A percentile compares a stretch with the other conserved stretches of the same genome.
Conservation (phyloP, 2,113 vertebrate genomes). For the Aplodontia rufa region DNA sequence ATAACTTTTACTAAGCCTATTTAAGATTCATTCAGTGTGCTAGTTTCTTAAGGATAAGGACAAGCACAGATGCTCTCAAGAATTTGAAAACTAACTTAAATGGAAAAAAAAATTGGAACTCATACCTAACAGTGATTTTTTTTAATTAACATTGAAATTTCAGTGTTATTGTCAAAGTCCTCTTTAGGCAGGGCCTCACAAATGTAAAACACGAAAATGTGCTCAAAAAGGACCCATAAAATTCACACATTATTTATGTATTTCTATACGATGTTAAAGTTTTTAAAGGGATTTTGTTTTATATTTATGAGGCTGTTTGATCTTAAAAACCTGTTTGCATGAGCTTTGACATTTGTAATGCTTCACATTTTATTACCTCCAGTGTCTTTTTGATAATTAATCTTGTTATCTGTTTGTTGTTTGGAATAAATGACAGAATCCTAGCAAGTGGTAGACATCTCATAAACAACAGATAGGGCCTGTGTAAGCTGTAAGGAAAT, state of each 20-base stretch:
- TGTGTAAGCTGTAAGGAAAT: conserved; percentile 40
- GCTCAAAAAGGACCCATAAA: not conserved
- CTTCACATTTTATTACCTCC: conserved; percentile 55
- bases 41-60: conserved; percentile 29
- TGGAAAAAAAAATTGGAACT: not conserved
- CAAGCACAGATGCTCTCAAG: conserved; percentile 3
- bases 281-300: conserved; percentile 19
- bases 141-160: not conserved
- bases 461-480: conserved; percentile 56
- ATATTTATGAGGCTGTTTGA: conserved; percentile 2
- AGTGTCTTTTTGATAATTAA: conserved; percentile 58
- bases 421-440: conserved; percentile 44
- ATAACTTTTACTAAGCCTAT: conserved; percentile 34
- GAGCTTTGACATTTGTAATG: conserved; percentile 43
- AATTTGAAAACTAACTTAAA: conserved; percentile 49
- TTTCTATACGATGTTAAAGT: conserved; percentile 36
- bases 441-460: conserved; percentile 46
- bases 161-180: not conserved
- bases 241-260: conserved; percentile 4
- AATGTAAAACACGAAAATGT: conserved; percentile 18
- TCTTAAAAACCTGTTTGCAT: conserved; percentile 25
- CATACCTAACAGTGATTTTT: not conserved
- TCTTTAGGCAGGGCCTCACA: not conserved
- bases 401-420: conserved; percentile 64
- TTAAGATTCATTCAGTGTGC: not conserved